Percentiles rank a stretch among this genome's conserved stretches.
These are phyloP conservation scores for Hipparchia sbordonii DNA, from an alignment of 2,888 invertebrate genomes.

Conservation along the genomic window DNA sequence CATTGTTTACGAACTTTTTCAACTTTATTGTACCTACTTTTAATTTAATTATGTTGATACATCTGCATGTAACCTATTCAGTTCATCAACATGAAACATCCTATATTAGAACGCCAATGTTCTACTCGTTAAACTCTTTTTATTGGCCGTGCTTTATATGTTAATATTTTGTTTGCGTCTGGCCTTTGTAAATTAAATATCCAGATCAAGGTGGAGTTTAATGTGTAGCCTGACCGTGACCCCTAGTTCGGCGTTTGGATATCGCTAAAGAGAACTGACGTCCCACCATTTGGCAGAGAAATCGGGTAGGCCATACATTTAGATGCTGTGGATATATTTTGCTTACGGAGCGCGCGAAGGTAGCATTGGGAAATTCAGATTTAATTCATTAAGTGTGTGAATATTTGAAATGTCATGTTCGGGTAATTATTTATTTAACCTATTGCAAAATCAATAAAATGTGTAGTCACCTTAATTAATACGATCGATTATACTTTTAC, in stretches of 20 bases:
- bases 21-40: background rate
- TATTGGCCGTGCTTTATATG: conserved; percentile 35
- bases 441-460: background rate
- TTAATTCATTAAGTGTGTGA: conserved; percentile 6
- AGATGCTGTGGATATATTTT: conserved; percentile 14
- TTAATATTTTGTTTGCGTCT: conserved; percentile 32
- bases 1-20: background rate
- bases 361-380: conserved; percentile 10
- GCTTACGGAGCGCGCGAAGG: conserved; percentile 9
- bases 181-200: conserved; percentile 37
- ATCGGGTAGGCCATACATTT: conserved; percentile 10
- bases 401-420: conserved; percentile 11
- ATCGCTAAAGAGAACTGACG: conserved; percentile 25
- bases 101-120: conserved; percentile 21
- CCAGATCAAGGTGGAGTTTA: conserved; percentile 43
- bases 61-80: background rate
- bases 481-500: background rate
- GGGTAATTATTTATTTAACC: background rate
- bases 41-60: background rate
- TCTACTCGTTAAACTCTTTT: conserved; percentile 18
- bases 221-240: conserved; percentile 40
- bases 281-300: conserved; percentile 31
- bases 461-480: background rate
- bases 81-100: background rate
- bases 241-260: conserved; percentile 36